phyloP scores from a whole-genome alignment of 1,140 invertebrate genomes.

The Rhynchophorus ferrugineus region DNA sequence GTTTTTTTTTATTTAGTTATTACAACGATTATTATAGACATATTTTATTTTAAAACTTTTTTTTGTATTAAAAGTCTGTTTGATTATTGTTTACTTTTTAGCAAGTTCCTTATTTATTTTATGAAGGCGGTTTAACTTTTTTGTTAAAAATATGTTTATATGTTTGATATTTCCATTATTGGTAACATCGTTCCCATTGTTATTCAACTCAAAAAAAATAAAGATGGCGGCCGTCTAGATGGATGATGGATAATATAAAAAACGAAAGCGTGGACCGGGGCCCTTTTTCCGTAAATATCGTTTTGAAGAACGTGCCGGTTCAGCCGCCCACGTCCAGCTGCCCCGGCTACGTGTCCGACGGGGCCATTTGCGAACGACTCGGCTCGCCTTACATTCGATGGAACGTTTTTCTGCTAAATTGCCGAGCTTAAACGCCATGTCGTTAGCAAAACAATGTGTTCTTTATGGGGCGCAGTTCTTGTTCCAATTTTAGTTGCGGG shows the following conservation, averaged over 20 bases:
- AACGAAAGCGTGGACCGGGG: neutral
- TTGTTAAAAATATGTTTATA: too few relatives aligned
- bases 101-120: too few relatives aligned
- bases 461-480: constrained; percentile 13
- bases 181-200: too few relatives aligned
- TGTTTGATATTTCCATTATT: too few relatives aligned
- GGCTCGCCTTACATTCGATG: constrained; percentile 9
- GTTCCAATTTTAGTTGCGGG: constrained; percentile 1
- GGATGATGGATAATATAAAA: neutral
- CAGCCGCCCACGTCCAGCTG: constrained; percentile 3
- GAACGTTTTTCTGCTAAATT: constrained; percentile 12
- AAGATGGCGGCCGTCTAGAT: neutral
- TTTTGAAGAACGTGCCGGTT: neutral
- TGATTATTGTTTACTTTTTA: too few relatives aligned
- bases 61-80: too few relatives aligned
- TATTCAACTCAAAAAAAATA: neutral
- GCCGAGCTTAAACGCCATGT: constrained; percentile 12
- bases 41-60: too few relatives aligned
- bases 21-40: too few relatives aligned
- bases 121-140: too few relatives aligned
- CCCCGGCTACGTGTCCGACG: neutral
- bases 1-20: too few relatives aligned
- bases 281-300: neutral
- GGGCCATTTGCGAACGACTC: neutral
- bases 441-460: constrained; percentile 16